Conservation (phyloP, 2,888 invertebrate genomes). For the Timandra comae region DNA sequence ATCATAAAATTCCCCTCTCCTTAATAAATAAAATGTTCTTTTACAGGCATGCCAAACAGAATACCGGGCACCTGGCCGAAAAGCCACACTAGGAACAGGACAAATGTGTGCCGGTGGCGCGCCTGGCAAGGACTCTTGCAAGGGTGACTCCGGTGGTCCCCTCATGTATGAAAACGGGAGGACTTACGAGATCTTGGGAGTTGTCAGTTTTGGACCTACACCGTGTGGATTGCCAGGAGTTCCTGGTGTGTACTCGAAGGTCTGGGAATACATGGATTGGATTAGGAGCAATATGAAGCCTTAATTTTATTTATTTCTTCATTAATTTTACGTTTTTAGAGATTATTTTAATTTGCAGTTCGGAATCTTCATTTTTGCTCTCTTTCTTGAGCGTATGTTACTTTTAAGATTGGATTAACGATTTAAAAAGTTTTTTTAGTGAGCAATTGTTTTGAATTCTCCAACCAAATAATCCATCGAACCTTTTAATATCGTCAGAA, state of each 20-base stretch:
- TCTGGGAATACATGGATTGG: slow-evolving; percentile 75
- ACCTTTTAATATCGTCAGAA: too few relatives aligned
- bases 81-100: slow-evolving; percentile 26
- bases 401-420: too few relatives aligned
- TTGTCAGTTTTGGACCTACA: slow-evolving; percentile 80
- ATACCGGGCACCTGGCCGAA: slow-evolving; percentile 21
- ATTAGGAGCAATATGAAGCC: slow-evolving; percentile 49
- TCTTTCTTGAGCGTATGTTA: too few relatives aligned
- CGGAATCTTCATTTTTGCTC: too few relatives aligned
- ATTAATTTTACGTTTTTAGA: too few relatives aligned
- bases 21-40: neutral
- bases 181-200: slow-evolving; percentile 51
- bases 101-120: slow-evolving; percentile 78
- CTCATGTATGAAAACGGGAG: slow-evolving; percentile 56
- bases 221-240: slow-evolving; percentile 75
- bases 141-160: slow-evolving; percentile 81
- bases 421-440: too few relatives aligned
- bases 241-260: slow-evolving; percentile 80
- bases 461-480: too few relatives aligned
- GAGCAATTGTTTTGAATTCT: too few relatives aligned
- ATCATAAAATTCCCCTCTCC: too few relatives aligned
- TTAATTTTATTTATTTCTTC: too few relatives aligned
- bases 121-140: slow-evolving; percentile 74
- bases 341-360: too few relatives aligned
- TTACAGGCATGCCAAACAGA: slow-evolving; percentile 30